phyloP scores from a whole-genome alignment of 2,797 vertebrate species.

The Gymnoscopelus braueri region DNA sequence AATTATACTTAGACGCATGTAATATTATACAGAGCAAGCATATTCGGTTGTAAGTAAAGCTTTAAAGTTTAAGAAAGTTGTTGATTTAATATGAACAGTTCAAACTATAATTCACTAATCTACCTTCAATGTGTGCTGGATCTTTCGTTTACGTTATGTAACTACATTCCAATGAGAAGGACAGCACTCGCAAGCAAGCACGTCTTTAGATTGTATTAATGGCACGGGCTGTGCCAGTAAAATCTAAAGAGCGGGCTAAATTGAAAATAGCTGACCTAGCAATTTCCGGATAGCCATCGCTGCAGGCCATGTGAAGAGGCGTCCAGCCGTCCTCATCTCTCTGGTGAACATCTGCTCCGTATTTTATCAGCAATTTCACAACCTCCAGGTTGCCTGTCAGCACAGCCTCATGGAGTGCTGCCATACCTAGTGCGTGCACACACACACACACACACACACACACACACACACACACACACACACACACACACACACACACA shows the following conservation, averaged over 20 bases:
- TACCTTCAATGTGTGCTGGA: too few relatives aligned
- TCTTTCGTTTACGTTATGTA: too few relatives aligned
- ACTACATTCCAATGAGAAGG: too few relatives aligned
- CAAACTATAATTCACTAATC: too few relatives aligned
- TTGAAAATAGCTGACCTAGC: conserved; percentile 80
- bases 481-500: background rate
- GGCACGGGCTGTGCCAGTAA: too few relatives aligned
- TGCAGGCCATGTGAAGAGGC: conserved; percentile 94
- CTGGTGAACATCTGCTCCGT: conserved; percentile 94
- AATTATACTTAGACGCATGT: too few relatives aligned
- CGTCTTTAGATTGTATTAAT: too few relatives aligned
- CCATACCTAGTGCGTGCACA: conserved; percentile 85
- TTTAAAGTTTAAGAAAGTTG: too few relatives aligned
- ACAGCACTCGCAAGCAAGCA: too few relatives aligned
- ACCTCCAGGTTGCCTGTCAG: conserved; percentile 93
- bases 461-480: conserved; percentile 7
- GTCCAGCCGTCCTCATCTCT: conserved; percentile 94
- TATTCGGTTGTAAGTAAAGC: too few relatives aligned
- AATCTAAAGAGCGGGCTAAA: background rate
- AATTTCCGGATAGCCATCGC: conserved; percentile 90
- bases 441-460: conserved; percentile 19
- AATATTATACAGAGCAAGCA: too few relatives aligned
- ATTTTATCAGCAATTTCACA: conserved; percentile 90
- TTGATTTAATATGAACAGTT: too few relatives aligned
- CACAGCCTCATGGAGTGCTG: conserved; percentile 93